These are phyloP conservation scores for Eilema caniola DNA, from an alignment of 2,888 invertebrate species.

Conservation along the genomic window DNA sequence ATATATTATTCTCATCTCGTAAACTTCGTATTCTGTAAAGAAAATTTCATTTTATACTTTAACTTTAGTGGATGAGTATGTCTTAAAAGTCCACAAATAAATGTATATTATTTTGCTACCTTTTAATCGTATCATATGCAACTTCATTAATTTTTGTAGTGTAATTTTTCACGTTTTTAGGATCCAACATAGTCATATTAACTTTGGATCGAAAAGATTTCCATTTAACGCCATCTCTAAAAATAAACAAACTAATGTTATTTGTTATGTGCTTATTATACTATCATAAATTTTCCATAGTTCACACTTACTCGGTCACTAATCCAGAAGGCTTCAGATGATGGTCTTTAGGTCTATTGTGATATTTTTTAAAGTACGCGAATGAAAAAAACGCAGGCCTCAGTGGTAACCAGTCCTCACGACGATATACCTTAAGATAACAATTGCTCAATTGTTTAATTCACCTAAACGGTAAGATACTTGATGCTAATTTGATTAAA, in stretches of 20 bases:
- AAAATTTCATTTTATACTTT: too few relatives aligned
- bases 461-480: too few relatives aligned
- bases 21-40: conserved; percentile 5
- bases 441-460: neutral
- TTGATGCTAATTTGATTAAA: too few relatives aligned
- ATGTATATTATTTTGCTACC: neutral
- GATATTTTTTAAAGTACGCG: conserved; percentile 31
- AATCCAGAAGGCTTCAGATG: conserved; percentile 2
- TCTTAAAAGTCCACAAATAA: neutral
- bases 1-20: neutral
- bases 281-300: too few relatives aligned
- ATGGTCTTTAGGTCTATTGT: conserved; percentile 5
- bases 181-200: conserved; percentile 10
- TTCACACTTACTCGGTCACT: conserved; percentile 13
- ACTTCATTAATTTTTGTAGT: conserved; percentile 14
- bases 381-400: conserved; percentile 35
- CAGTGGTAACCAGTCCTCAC: conserved; percentile 28
- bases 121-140: conserved; percentile 15
- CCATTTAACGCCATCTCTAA: conserved; percentile 15
- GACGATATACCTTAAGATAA: conserved; percentile 28
- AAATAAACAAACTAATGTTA: neutral
- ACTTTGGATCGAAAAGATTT: conserved; percentile 5
- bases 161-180: conserved; percentile 3
- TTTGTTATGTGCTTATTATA: neutral
- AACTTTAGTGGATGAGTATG: neutral